A percentile compares a stretch with the other conserved stretches of the same genome.
These are phyloP conservation scores for Scolanthus callimorphus DNA, from an alignment of 92 coral and sea anemone genomes.

Conservation along the genomic window DNA sequence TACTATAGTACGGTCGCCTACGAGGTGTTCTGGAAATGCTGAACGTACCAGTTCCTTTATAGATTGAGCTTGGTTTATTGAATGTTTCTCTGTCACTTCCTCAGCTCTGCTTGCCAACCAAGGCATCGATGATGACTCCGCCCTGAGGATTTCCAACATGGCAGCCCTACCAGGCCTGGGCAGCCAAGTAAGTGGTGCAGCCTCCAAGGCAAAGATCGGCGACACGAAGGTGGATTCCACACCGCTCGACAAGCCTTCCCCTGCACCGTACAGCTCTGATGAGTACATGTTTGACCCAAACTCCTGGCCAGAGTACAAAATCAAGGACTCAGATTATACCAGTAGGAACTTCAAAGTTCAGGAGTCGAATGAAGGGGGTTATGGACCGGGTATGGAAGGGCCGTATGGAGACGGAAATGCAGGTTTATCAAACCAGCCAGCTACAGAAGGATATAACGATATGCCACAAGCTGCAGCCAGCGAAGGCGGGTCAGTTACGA, in stretches of 20 bases:
- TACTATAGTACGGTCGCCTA: no score
- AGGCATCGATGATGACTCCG: slow-evolving; percentile 86
- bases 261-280: slow-evolving; percentile 49
- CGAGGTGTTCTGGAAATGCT: no score
- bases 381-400: slow-evolving; percentile 8
- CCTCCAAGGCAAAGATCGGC: slow-evolving; percentile 58
- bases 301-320: slow-evolving; percentile 88
- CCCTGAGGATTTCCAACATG: slow-evolving; percentile 79
- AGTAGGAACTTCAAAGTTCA: slow-evolving; percentile 20
- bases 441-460: no score
- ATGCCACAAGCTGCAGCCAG: no score
- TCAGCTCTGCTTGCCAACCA: slow-evolving; percentile 81
- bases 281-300: slow-evolving; percentile 64
- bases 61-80: no score
- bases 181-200: slow-evolving; percentile 14
- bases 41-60: no score
- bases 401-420: slow-evolving; percentile 37
- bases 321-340: slow-evolving; percentile 83
- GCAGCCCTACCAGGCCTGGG: slow-evolving; percentile 46
- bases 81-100: no score
- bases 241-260: slow-evolving; percentile 25
- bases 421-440: slow-evolving; percentile 1
- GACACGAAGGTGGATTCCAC: slow-evolving; percentile 20
- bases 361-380: slow-evolving; percentile 5
- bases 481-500: background rate